Evolutionary conservation across 2,113 vertebrate genomes (phyloP).

Genomic region (Megalops atlanticus): DNA sequence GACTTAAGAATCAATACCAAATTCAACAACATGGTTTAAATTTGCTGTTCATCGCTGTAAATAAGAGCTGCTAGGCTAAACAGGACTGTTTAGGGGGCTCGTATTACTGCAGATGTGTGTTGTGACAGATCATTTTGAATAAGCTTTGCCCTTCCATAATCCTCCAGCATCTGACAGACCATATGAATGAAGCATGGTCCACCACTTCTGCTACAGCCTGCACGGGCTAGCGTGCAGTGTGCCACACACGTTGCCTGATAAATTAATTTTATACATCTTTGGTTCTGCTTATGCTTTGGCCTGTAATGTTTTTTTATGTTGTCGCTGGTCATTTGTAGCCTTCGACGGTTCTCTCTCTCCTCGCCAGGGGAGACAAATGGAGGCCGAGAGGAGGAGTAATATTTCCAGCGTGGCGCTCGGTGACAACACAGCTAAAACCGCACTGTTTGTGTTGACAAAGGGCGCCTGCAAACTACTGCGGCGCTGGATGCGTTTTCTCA

Average conservation of each 20-base stretch:
- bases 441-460: not conserved
- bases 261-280: slow-evolving; percentile 27
- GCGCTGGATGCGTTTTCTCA: not conserved
- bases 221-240: not conserved
- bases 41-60: not conserved
- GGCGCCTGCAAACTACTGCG: slow-evolving; percentile 8
- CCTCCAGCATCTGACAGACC: not conserved
- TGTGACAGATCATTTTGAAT: not conserved
- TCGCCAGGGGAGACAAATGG: slow-evolving; percentile 7
- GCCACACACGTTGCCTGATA: not conserved
- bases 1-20: not conserved
- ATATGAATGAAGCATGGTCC: slow-evolving; percentile 8
- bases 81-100: not conserved
- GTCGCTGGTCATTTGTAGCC: not conserved
- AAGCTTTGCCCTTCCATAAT: not conserved
- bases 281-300: slow-evolving; percentile 1
- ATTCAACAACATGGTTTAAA: not conserved
- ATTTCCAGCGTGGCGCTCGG: not conserved
- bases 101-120: not conserved
- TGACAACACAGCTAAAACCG: not conserved
- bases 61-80: not conserved
- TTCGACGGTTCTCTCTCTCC: not conserved
- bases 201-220: not conserved
- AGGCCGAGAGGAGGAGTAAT: not conserved
- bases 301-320: slow-evolving; percentile 23